Evolutionary conservation across 2,888 invertebrate species (phyloP).

Genomic region (Trachelus troglodyta): DNA sequence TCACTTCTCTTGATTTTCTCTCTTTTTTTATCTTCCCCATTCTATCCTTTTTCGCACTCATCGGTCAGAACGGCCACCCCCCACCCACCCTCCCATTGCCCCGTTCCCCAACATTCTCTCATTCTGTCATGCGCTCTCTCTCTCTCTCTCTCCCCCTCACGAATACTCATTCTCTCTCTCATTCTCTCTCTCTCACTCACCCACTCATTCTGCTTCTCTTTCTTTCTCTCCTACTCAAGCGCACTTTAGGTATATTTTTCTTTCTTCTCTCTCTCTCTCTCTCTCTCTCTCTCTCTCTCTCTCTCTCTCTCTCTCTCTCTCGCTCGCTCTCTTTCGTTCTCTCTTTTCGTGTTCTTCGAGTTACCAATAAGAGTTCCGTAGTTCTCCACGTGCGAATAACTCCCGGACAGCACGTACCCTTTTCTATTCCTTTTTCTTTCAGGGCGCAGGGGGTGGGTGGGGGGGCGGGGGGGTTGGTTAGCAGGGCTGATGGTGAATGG

Average conservation of each 20-base stretch:
- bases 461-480: no score
- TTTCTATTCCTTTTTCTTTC: no score
- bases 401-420: neutral
- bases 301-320: no score
- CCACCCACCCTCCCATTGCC: neutral
- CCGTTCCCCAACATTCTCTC: neutral
- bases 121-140: neutral
- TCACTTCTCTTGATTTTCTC: slow-evolving; percentile 9
- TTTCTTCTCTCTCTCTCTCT: neutral
- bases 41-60: slow-evolving; percentile 15
- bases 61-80: neutral
- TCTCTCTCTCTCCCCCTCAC: neutral
- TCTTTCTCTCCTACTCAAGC: neutral
- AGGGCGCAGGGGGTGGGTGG: no score
- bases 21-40: slow-evolving; percentile 14
- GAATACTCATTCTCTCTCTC: neutral
- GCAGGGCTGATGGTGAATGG: no score
- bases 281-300: neutral
- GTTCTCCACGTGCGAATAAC: neutral
- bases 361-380: neutral
- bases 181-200: neutral
- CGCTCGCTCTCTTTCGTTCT: no score
- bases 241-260: neutral
- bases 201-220: neutral
- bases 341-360: neutral